Evolutionary conservation across 1,140 invertebrate genomes (phyloP).

Genomic region (Caenorhabditis remanei): DNA sequence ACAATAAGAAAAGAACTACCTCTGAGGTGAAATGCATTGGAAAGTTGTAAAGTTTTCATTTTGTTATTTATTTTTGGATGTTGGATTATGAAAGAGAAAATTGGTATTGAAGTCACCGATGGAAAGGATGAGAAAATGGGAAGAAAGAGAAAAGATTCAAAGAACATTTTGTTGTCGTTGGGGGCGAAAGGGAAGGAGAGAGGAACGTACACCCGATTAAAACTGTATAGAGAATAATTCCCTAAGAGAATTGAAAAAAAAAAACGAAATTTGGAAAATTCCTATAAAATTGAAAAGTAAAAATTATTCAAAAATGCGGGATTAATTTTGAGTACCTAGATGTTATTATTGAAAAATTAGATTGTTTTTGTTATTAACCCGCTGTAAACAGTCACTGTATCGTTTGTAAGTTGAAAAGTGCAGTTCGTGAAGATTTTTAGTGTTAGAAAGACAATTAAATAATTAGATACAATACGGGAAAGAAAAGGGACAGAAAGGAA

Average conservation of each 20-base stretch:
- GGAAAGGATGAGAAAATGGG: neutral
- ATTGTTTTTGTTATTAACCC: neutral
- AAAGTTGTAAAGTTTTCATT: constrained; percentile 40
- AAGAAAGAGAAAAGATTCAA: neutral
- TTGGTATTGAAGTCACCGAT: constrained; percentile 37
- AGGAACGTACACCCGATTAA: constrained; percentile 25
- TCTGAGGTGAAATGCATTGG: constrained; percentile 51
- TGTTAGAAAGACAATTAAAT: constrained; percentile 50
- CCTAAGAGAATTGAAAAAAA: constrained; percentile 17
- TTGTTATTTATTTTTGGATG: neutral
- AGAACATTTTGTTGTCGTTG: constrained; percentile 29
- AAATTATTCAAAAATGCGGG: neutral
- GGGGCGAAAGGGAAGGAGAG: neutral
- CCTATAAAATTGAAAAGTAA: constrained; percentile 26
- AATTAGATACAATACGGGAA: neutral
- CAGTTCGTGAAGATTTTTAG: constrained; percentile 1
- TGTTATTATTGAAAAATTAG: neutral
- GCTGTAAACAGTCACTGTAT: constrained; percentile 43
- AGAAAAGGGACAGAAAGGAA: neutral
- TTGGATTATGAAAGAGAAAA: constrained; percentile 31
- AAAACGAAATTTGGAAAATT: constrained; percentile 27
- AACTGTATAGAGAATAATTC: constrained; percentile 37
- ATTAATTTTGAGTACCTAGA: constrained; percentile 28
- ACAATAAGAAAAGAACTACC: constrained; percentile 30
- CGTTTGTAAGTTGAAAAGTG: constrained; percentile 25